Evolutionary conservation across 2,113 vertebrate species (phyloP).

Genomic region (Dendrocopos noguchii): DNA sequence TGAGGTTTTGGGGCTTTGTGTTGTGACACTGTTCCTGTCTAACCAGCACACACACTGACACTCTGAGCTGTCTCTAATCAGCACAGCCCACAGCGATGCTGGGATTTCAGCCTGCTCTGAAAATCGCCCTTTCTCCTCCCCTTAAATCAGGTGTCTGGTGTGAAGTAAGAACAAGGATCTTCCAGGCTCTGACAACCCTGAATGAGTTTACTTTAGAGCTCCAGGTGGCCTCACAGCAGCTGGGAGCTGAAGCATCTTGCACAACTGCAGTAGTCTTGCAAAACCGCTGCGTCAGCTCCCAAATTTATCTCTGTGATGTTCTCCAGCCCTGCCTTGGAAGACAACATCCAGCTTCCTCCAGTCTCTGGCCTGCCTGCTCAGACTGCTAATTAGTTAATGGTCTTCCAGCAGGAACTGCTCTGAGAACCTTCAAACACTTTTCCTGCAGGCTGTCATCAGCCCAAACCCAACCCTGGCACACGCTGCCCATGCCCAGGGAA

Average conservation of each 20-base stretch:
- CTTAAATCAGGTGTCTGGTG: neutral
- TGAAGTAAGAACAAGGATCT: neutral
- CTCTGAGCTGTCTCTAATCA: too few relatives aligned
- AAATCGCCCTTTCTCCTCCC: neutral
- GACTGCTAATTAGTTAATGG: neutral
- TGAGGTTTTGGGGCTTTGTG: neutral
- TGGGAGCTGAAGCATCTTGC: neutral
- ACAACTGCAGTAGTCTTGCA: neutral
- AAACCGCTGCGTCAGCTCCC: neutral
- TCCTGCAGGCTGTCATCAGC: neutral
- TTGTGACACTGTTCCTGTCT: neutral
- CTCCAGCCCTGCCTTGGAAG: neutral
- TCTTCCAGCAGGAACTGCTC: neutral
- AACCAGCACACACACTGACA: too few relatives aligned
- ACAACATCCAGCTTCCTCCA: neutral
- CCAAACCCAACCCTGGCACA: neutral
- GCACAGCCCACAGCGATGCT: neutral
- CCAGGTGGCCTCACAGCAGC: rapidly evolving
- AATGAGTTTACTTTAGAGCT: neutral
- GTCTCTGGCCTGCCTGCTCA: neutral
- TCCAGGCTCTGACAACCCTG: neutral
- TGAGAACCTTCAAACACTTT: neutral
- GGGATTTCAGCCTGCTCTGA: neutral
- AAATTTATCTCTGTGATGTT: neutral
- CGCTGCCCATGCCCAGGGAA: neutral